Evolutionary conservation across 2,888 invertebrate species (phyloP), one percentile per base, ranked within the genome.

Genomic region (Chrysina gloriosa): DNA sequence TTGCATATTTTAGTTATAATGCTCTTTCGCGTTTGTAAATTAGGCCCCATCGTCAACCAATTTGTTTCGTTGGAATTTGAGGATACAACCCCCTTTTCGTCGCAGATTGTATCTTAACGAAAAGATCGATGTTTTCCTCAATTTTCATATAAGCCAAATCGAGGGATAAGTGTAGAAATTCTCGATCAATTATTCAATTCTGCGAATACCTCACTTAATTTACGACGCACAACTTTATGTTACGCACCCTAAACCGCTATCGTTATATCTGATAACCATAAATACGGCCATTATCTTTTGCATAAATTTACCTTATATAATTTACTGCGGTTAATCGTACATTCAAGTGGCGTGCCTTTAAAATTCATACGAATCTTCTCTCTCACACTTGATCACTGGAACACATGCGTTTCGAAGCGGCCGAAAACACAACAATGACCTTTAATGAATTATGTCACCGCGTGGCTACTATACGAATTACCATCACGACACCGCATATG

Each of bases 361-460:
- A 27, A 45, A 45, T 61, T 45, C 42, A 61, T 61, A 31, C 19
- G 11, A 16, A 27, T 5, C 42, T 61, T 23, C 11, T 58, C 1
- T 9, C 3, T 21, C 2, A 9, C 36, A 19, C 56, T 19, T 5
- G 39, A 39, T 61, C 29, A 7, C 27, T 42, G 6, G 39, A 25
- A 42, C 27, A 29, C 23, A 27, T 42, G 45, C 25, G 42, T 61
- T 42, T 25, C n/a, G 58, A 27, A 42, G 45, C 42, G 6, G n/a
- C 42, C 27, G 27, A 42, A 39, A 14, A 61, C 42, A 61, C 16
- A 61, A 61, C 58, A 61, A 61, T 61, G 58, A 42, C 42, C 58
- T 61, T 39, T 61, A 61, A 61, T 61, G 58, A 61, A 61, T 61
- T 61, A 61, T 61, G 58, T 61, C 58, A 61, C 58, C n/a, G 42